Conservation (phyloP, 2,888 invertebrate genomes). For the Dolichomitus sp. region DNA sequence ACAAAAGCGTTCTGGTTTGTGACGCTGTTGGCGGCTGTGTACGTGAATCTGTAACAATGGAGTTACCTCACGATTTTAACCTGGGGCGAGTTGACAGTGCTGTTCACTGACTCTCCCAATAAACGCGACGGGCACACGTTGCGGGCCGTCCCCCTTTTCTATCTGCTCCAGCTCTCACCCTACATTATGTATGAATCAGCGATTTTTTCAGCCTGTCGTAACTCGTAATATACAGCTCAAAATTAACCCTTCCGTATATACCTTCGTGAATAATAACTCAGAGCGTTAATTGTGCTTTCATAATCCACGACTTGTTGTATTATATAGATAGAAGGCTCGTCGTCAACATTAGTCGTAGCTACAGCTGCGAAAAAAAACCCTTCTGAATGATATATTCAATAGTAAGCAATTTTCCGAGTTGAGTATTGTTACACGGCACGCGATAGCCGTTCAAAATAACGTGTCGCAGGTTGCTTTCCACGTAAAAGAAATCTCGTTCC, state of each 20-base stretch:
- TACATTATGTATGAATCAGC: constrained; percentile 52
- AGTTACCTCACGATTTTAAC: constrained; percentile 52
- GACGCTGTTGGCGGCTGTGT: constrained; percentile 22
- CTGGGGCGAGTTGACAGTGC: constrained; percentile 21
- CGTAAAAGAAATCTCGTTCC: constrained; percentile 47
- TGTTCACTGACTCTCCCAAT: constrained; percentile 15
- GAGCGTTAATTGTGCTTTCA: constrained; percentile 43
- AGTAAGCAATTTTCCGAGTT: constrained; percentile 36
- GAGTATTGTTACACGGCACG: not conserved
- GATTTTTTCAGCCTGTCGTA: constrained; percentile 18
- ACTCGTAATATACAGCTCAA: constrained; percentile 24
- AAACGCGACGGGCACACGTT: constrained; percentile 20
- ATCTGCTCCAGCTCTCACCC: constrained; percentile 1
- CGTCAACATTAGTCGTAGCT: constrained; percentile 11
- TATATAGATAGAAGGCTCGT: constrained; percentile 11
- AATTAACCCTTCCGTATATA: constrained; percentile 42
- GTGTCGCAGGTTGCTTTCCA: constrained; percentile 19
- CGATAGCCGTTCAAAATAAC: not conserved
- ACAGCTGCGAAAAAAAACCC: not conserved
- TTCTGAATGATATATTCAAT: constrained; percentile 40
- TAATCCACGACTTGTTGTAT: constrained; percentile 39
- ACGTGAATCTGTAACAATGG: constrained; percentile 60
- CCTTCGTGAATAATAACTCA: constrained; percentile 44
- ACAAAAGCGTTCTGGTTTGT: constrained; percentile 29
- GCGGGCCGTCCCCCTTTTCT: constrained; percentile 1